These are phyloP conservation scores for Grammomys dolichurus DNA, from an alignment of 2,113 vertebrate genomes.

Conservation along the genomic window DNA sequence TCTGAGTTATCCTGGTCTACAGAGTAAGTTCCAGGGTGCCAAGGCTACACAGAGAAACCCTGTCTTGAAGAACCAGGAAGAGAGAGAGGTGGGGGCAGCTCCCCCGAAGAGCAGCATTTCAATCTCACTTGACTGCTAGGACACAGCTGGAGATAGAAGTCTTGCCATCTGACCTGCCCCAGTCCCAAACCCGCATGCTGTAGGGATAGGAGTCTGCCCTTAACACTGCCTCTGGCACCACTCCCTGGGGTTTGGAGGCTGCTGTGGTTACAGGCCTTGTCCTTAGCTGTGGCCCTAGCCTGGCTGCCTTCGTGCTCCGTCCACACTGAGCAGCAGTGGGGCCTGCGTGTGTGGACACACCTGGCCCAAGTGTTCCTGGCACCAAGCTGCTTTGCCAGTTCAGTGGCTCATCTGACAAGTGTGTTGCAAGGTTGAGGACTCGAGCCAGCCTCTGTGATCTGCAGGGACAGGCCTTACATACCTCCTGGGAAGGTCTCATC, in stretches of 20 bases:
- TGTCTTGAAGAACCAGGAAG: not conserved
- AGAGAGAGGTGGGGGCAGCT: not conserved
- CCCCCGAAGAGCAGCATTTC: not conserved
- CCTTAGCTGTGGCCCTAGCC: not conserved
- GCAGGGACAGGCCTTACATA: not conserved
- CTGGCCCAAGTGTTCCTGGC: not conserved
- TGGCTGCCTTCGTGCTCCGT: too few relatives aligned
- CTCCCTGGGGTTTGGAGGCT: too few relatives aligned
- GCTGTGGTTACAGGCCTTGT: not conserved
- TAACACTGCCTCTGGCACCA: not conserved
- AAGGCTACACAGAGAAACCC: not conserved
- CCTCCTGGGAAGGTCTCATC: not conserved
- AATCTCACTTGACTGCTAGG: not conserved
- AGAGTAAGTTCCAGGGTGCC: not conserved
- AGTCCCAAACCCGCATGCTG: not conserved
- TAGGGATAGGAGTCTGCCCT: not conserved
- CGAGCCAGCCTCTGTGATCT: not conserved
- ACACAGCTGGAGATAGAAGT: not conserved
- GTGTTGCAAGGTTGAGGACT: not conserved
- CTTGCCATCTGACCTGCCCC: not conserved
- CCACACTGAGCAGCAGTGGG: not conserved
- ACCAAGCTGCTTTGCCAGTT: not conserved
- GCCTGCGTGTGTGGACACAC: too few relatives aligned
- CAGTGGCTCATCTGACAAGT: not conserved
- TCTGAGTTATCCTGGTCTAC: not conserved